Percentiles rank a stretch among this genome's conserved stretches.
These are phyloP conservation scores for Germaria angustata DNA, from an alignment of 2,888 invertebrate genomes.

Conservation along the genomic window DNA sequence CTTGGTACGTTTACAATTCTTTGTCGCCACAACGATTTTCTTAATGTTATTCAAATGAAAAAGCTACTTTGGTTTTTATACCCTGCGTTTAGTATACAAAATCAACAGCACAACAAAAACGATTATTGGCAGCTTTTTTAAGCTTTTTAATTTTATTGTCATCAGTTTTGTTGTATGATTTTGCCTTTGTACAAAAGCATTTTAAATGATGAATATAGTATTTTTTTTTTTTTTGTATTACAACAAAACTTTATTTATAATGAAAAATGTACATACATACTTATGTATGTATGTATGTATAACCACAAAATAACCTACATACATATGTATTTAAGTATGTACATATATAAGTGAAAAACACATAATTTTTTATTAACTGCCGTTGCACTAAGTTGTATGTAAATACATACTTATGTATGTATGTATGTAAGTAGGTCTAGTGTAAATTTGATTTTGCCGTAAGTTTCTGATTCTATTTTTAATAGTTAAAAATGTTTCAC, in stretches of 20 bases:
- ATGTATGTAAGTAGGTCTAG: no score
- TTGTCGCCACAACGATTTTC: conserved; percentile 58
- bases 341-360: no score
- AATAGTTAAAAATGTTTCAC: no score
- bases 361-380: no score
- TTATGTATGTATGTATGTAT: background rate
- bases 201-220: conserved; percentile 11
- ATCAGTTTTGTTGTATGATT: conserved; percentile 7
- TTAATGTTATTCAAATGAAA: conserved; percentile 44
- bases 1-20: background rate
- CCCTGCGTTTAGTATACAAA: conserved; percentile 56
- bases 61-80: conserved; percentile 60
- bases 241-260: conserved; percentile 10
- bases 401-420: no score
- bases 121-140: conserved; percentile 43
- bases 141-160: conserved; percentile 39
- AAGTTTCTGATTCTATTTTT: no score
- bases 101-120: conserved; percentile 33
- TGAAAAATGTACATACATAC: background rate
- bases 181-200: conserved; percentile 4
- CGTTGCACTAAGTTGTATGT: no score
- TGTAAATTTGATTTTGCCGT: no score
- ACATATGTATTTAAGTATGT: no score
- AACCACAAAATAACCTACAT: no score
- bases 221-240: conserved; percentile 2